Base-by-base conservation (phyloP, 1,140 invertebrate species). In the Hormaphis cornu region DNA sequence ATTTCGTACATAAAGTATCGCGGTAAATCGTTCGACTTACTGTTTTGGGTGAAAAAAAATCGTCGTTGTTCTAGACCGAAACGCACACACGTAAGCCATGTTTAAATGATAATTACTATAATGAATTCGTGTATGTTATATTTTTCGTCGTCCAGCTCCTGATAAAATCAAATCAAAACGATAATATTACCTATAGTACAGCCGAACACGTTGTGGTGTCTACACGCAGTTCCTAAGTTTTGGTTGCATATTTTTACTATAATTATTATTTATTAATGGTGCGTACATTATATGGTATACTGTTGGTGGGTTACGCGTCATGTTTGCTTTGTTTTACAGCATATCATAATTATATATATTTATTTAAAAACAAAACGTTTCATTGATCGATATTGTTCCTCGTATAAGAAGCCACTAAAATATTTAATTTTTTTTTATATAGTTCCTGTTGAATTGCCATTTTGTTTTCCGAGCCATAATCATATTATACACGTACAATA, bases 151-250 rank as follows among this genome's bases (percentile, higher is more conserved):
- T 46, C 37, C 42, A 44, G 40, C 44, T n/a, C n/a, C 42, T 16
- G 42, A 66, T 35, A 33, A 50, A 66, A n/a, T n/a, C n/a, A 16
- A 66, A 66, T 66, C 61, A 66, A 66, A 66, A 66, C 40, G 18
- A 48, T 48, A 48, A n/a, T 30, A 44, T 66, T 35, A 66, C 44
- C 59, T 46, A 48, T 50, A 35, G 50, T 66, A 33, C 61, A 66
- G 42, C 61, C n/a, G 61, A 66, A 50, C 42, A 66, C 61, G 50
- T 66, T 22, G 33, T 66, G 61, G 61, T 66, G 61, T 66, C 42
- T 66, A 66, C 61, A 66, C 50, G 50, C 61, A 66, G 61, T 66
- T 66, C 61, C 61, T 66, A 66, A 66, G 42, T 48, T 66, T 66
- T 66, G 50, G 61, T 66, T 66, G 50, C 61, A 66, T 28, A 28